phyloP scores from a whole-genome alignment of 2,888 invertebrate species.

The Elmis aenea region DNA sequence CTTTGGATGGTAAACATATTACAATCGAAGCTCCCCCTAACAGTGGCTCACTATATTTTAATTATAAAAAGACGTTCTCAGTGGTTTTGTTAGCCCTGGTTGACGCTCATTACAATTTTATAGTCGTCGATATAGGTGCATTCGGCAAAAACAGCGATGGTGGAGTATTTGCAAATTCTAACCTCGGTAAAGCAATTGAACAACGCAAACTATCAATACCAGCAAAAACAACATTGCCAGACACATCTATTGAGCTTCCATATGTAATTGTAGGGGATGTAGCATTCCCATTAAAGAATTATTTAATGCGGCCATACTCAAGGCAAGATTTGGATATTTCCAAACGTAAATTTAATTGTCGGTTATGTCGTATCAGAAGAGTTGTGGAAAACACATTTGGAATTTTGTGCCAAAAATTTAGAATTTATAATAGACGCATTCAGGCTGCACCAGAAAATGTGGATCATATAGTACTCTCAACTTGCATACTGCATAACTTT shows the following conservation, averaged over 20 bases:
- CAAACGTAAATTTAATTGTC: conserved; percentile 2
- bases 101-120: conserved; percentile 19
- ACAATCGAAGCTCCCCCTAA: conserved; percentile 2
- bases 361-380: neutral
- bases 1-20: conserved; percentile 5
- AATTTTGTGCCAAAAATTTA: conserved; percentile 28
- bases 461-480: conserved; percentile 3
- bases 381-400: neutral
- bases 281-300: conserved; percentile 10
- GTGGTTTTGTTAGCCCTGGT: conserved; percentile 2
- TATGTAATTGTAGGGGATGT: conserved; percentile 21
- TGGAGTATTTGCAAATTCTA: conserved; percentile 15
- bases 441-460: conserved; percentile 12
- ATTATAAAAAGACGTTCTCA: neutral
- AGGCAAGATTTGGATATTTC: neutral
- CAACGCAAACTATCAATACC: conserved; percentile 1
- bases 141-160: conserved; percentile 12
- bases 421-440: conserved; percentile 24
- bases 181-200: conserved; percentile 7
- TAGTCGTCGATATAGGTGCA: conserved; percentile 15
- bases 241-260: conserved; percentile 7
- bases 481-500: neutral
- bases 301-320: conserved; percentile 13
- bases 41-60: conserved; percentile 1
- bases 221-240: neutral